A percentile compares a stretch with the other conserved stretches of the same genome.
These are phyloP conservation scores for Herpetotheres cachinnans DNA, from an alignment of 2,113 vertebrate species.

Conservation along the genomic window DNA sequence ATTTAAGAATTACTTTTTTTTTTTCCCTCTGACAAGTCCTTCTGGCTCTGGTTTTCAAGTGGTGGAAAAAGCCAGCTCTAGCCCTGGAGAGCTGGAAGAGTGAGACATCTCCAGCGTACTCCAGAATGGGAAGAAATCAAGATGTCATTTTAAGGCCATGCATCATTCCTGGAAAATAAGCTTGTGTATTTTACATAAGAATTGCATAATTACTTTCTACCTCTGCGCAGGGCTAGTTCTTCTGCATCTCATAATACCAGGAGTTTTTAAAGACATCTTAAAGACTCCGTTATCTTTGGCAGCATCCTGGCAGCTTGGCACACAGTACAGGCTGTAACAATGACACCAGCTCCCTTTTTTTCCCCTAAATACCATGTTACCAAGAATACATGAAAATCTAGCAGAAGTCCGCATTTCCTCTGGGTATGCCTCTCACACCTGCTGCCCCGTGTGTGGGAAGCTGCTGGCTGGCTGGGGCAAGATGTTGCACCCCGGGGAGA, in stretches of 20 bases:
- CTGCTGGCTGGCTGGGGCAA: neutral
- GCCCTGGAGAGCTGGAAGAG: neutral
- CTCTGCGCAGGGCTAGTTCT: neutral
- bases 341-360: conserved; percentile 36
- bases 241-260: neutral
- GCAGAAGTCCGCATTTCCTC: conserved; percentile 58
- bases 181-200: neutral
- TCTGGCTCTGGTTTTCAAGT: neutral
- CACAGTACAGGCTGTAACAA: conserved; percentile 33
- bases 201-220: neutral
- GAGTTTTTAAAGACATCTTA: conserved; percentile 48
- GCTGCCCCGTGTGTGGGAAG: conserved; percentile 60
- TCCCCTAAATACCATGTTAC: conserved; percentile 53
- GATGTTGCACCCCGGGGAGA: too few relatives aligned
- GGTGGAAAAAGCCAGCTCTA: neutral
- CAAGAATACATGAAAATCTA: conserved; percentile 62
- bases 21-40: neutral
- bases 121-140: neutral
- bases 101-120: neutral
- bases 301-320: conserved; percentile 63
- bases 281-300: conserved; percentile 61
- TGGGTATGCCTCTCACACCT: conserved; percentile 59
- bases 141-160: conserved; percentile 1
- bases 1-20: neutral
- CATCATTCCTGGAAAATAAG: neutral